Conservation (phyloP, 2,113 vertebrate species). For the Ariopsis seemanni region DNA sequence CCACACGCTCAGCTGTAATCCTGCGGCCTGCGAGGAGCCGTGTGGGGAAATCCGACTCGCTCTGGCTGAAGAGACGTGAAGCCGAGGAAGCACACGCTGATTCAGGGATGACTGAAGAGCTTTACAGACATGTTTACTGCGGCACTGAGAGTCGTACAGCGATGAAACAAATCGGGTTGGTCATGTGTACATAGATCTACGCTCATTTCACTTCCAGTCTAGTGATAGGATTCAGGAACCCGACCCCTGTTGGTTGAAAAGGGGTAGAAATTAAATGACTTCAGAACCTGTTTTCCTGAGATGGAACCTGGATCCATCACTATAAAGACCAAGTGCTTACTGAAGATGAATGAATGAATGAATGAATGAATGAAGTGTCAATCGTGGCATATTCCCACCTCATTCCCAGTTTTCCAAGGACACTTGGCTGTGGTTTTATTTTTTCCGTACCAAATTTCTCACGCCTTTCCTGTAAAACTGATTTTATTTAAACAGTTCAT, state of each 20-base stretch:
- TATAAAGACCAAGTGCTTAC: background rate
- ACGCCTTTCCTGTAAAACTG: background rate
- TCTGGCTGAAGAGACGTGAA: background rate
- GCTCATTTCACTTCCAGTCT: background rate
- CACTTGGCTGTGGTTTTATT: no score
- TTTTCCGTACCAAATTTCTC: background rate
- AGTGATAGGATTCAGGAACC: background rate
- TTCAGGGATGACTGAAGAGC: background rate
- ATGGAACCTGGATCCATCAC: background rate
- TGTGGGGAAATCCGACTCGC: background rate
- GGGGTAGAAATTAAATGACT: background rate
- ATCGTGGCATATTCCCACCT: background rate
- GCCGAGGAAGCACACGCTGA: background rate
- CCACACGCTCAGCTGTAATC: background rate
- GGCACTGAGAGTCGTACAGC: background rate
- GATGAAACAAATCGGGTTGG: background rate
- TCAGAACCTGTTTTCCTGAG: background rate
- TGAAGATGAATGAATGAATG: background rate
- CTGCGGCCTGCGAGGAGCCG: background rate
- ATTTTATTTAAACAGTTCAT: background rate
- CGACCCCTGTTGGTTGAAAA: no score
- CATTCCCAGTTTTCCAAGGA: background rate
- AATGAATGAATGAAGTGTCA: background rate
- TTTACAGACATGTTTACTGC: background rate
- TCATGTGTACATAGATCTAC: background rate